Evolutionary conservation across 92 coral and sea anemone genomes (phyloP).

Genomic region (Epizoanthus illoricatus): DNA sequence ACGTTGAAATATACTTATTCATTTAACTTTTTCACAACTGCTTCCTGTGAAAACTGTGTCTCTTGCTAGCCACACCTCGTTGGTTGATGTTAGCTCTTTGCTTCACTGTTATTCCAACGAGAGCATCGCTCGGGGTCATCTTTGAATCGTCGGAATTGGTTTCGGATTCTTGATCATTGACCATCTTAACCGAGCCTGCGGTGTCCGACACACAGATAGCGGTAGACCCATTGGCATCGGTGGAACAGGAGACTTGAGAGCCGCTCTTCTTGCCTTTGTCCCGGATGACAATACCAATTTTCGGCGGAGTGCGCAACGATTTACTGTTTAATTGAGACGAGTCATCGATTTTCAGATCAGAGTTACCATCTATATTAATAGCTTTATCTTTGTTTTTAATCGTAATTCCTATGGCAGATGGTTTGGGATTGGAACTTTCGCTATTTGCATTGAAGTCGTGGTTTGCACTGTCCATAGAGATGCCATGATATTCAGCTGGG

Average conservation of each 20-base stretch:
- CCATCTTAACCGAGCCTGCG: slow-evolving; percentile 1
- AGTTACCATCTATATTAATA: neutral
- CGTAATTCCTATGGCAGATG: neutral
- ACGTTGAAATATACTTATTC: neutral
- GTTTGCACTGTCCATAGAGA: neutral
- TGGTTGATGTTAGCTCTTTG: slow-evolving; percentile 39
- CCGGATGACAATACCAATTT: slow-evolving; percentile 14
- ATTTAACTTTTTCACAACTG: neutral
- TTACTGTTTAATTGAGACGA: neutral
- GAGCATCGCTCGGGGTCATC: neutral
- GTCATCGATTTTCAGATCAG: neutral
- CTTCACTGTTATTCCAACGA: slow-evolving; percentile 47
- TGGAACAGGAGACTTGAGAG: slow-evolving; percentile 1
- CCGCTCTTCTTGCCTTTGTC: neutral
- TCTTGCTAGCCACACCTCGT: slow-evolving; percentile 43
- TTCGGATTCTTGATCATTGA: slow-evolving; percentile 4
- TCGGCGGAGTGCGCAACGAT: neutral
- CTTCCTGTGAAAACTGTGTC: slow-evolving; percentile 30
- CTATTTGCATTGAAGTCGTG: slow-evolving; percentile 7
- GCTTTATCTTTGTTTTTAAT: neutral
- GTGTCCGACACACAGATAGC: slow-evolving; percentile 24
- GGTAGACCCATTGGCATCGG: slow-evolving; percentile 6
- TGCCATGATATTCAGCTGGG: neutral
- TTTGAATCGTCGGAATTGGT: neutral
- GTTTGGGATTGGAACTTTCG: neutral